Conservation (phyloP, 1,140 invertebrate genomes). For the Cotesia glomerata region DNA sequence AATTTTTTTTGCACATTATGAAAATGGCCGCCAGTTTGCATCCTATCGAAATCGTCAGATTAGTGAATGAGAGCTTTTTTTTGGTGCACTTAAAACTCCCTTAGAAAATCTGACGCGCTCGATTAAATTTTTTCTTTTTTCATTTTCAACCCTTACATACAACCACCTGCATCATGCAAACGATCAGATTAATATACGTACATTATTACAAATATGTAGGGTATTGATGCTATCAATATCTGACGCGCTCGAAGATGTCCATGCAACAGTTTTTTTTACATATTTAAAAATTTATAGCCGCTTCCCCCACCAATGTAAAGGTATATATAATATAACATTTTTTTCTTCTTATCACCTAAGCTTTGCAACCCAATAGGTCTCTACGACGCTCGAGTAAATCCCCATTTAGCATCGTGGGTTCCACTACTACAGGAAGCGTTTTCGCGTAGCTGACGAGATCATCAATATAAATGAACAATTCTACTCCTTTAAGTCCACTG, state of each 20-base stretch:
- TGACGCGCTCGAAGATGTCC: background rate
- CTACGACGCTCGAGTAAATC: constrained; percentile 11
- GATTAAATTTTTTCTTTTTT: constrained; percentile 5
- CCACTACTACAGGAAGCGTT: constrained; percentile 5
- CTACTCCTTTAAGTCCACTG: background rate
- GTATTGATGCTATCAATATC: background rate
- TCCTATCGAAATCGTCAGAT: constrained; percentile 27
- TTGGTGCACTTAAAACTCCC: constrained; percentile 11
- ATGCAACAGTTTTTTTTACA: background rate
- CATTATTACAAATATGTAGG: background rate
- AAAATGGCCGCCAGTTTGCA: constrained; percentile 18
- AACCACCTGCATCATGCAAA: constrained; percentile 15
- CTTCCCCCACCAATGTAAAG: background rate
- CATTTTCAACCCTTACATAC: constrained; percentile 20
- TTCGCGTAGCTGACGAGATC: constrained; percentile 10
- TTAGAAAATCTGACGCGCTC: constrained; percentile 10
- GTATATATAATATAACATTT: constrained; percentile 4
- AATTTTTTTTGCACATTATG: constrained; percentile 23
- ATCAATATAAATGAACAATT: constrained; percentile 41
- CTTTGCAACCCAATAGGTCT: background rate
- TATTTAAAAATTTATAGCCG: background rate
- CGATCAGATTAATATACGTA: constrained; percentile 18
- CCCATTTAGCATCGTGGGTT: background rate
- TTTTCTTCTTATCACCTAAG: background rate
- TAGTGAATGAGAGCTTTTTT: constrained; percentile 26